Evolutionary conservation across 2,113 vertebrate species (phyloP).

Genomic region (Sylvilagus bachmani): DNA sequence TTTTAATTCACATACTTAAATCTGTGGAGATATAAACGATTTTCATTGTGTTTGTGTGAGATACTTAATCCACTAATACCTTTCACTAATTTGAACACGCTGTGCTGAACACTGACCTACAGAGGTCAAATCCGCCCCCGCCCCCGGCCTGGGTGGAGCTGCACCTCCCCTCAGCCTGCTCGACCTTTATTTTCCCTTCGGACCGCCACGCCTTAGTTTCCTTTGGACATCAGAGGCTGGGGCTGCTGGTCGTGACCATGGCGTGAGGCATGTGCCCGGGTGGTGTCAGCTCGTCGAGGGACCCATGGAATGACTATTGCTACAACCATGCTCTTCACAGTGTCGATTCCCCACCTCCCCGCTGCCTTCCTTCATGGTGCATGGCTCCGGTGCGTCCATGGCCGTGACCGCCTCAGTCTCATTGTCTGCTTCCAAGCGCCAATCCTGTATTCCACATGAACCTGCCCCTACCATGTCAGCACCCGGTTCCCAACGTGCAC

Average conservation of each 20-base stretch:
- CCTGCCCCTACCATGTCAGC: background rate
- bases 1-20: conserved; percentile 27
- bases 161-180: background rate
- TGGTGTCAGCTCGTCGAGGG: background rate
- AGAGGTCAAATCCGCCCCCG: background rate
- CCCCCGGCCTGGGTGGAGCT: background rate
- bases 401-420: background rate
- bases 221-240: background rate
- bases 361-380: background rate
- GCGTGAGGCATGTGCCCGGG: background rate
- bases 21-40: background rate
- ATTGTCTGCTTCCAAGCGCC: conserved; percentile 28
- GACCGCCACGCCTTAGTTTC: background rate
- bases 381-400: background rate
- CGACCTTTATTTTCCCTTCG: background rate
- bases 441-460: background rate
- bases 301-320: background rate
- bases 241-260: background rate
- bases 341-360: background rate
- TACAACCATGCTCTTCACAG: background rate
- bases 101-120: background rate
- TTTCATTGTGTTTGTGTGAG: conserved; percentile 2
- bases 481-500: background rate
- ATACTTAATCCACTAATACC: background rate
- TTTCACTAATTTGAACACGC: background rate